phyloP scores from a whole-genome alignment of 2,797 vertebrate species.

The Uromys caudimaculatus region DNA sequence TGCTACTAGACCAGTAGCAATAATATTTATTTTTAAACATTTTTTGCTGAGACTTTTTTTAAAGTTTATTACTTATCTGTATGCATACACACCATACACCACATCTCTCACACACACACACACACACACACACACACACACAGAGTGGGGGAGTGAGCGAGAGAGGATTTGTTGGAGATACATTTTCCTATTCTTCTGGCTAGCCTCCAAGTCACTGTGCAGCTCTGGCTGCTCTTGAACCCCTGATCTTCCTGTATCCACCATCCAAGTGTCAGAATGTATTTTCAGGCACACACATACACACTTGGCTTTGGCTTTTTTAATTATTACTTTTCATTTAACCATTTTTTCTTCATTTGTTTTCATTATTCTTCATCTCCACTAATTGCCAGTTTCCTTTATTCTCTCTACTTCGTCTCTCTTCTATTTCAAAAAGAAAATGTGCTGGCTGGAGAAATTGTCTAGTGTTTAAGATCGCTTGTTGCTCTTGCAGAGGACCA shows the following conservation, averaged over 20 bases:
- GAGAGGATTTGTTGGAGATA: neutral
- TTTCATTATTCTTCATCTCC: neutral
- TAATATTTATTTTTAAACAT: too few species aligned
- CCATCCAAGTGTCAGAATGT: neutral
- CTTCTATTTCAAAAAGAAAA: neutral
- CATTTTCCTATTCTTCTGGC: neutral
- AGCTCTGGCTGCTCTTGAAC: neutral
- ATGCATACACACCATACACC: neutral
- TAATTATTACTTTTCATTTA: neutral
- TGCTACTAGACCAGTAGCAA: neutral
- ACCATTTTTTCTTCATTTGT: neutral
- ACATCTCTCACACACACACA: too few species aligned
- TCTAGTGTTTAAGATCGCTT: neutral
- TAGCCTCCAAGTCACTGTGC: neutral
- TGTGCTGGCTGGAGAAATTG: neutral
- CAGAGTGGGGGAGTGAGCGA: neutral
- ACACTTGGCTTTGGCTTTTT: neutral
- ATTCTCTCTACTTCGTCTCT: neutral
- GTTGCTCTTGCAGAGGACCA: neutral
- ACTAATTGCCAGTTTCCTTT: neutral
- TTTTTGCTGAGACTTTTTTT: neutral
- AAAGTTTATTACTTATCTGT: neutral
- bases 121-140: too few species aligned
- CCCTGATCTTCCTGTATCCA: neutral
- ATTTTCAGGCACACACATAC: neutral